A percentile compares a stretch with the other conserved stretches of the same genome.
Conservation (phyloP, 2,797 vertebrate species). For the Myotis myotis region DNA sequence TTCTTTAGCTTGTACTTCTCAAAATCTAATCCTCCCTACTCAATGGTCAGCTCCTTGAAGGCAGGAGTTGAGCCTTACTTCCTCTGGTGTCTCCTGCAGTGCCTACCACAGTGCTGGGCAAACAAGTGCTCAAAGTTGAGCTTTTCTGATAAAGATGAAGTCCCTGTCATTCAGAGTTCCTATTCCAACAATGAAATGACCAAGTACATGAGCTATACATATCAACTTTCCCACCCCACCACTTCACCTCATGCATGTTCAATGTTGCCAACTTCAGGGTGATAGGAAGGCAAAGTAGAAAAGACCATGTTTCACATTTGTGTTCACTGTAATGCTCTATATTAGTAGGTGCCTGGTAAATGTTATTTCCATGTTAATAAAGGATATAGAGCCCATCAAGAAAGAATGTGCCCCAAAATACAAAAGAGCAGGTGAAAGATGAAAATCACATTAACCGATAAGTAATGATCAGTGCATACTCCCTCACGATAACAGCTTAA, state of each 20-base stretch:
- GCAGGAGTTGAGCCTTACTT: neutral
- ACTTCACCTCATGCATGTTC: neutral
- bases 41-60: neutral
- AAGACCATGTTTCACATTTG: neutral
- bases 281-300: neutral
- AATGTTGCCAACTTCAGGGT: neutral
- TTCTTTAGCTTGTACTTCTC: neutral
- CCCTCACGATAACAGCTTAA: neutral
- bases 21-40: neutral
- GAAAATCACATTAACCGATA: neutral
- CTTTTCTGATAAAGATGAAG: neutral
- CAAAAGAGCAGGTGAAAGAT: neutral
- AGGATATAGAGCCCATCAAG: neutral
- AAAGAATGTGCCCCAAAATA: neutral
- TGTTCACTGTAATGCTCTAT: neutral
- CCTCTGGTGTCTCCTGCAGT: neutral
- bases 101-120: neutral
- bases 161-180: neutral
- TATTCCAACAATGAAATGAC: neutral
- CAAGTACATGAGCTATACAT: neutral
- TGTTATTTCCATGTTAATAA: constrained; percentile 28
- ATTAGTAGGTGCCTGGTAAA: neutral
- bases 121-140: neutral
- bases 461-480: neutral
- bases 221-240: neutral